Base-by-base conservation (phyloP, 2,888 invertebrate genomes). In the Orthosia gothica region DNA sequence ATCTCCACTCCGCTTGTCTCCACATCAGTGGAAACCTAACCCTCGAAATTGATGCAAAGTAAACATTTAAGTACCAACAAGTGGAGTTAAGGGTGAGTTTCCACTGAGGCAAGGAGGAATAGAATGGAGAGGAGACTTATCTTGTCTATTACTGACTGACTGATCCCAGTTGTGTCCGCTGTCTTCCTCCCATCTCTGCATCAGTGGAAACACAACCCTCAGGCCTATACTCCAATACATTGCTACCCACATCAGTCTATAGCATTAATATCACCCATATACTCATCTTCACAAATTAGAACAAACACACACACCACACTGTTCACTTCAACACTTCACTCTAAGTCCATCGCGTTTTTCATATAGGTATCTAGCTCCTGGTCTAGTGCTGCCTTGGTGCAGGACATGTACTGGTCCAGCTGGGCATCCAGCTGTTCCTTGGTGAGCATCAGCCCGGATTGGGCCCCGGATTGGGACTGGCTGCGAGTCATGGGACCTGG, bases 371-470 rank as follows among this genome's bases (percentile, higher is more conserved):
- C 97, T 0, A 97, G 89, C 77, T 97, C 97, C n/a, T 92, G 91
- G 90, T 97, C 97, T 0, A 97, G 93, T 0, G 94, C 94, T 0
- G 94, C 93, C 88, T 97, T 97, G 40, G 97, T 97, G 86, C 97
- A 97, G 5, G 98, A 97, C 98, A 98, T 98, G 93, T 98, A 98
- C 73, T 97, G 97, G 85, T 98, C 98, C 50, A 98, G 91, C 87
- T 98, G 97, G n/a, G 96, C 96, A 87, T 98, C 98, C 70, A 98
- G 91, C 88, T 97, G 97, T 82, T 98, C 98, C 72, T 96, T 97
- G 1, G 97, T 97, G 0, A 94, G 92, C 0, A 91, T 92, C 1
- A 92, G 83, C 0, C 82, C 83, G 54, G 89, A 90, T 5, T 87
- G 82, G 0, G 91, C 83, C 0, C 82, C 83, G 55, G 89, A 90